Percentiles rank a stretch among this genome's conserved stretches.
These are phyloP conservation scores for Ethmia dodecea DNA, from an alignment of 2,888 invertebrate genomes.

Conservation along the genomic window DNA sequence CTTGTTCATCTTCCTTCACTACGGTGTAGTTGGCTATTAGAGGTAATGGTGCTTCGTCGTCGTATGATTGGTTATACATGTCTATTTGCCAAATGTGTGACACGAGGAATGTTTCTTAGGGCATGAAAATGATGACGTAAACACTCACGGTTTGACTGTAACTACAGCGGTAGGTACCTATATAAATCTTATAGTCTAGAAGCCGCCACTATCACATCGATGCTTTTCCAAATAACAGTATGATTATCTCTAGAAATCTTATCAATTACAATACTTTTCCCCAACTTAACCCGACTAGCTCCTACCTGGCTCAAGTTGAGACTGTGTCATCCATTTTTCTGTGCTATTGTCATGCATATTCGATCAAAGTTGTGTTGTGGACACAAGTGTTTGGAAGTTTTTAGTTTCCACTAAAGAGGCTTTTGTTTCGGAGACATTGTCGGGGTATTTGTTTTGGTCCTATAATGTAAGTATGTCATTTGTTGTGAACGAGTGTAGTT, in stretches of 20 bases:
- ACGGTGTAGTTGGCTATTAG: slow-evolving; percentile 60
- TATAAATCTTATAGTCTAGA: too few species aligned
- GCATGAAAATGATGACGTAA: too few species aligned
- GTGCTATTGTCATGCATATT: slow-evolving; percentile 71
- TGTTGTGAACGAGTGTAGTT: slow-evolving; percentile 5
- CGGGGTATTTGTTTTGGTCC: slow-evolving; percentile 25
- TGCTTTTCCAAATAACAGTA: too few species aligned
- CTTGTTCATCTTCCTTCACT: slow-evolving; percentile 56
- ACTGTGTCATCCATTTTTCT: slow-evolving; percentile 64
- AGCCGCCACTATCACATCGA: too few species aligned
- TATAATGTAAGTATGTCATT: slow-evolving; percentile 10
- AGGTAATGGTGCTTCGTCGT: slow-evolving; percentile 58
- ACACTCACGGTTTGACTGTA: too few species aligned
- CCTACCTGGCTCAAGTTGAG: slow-evolving; percentile 40
- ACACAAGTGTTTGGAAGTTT: slow-evolving; percentile 67
- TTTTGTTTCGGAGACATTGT: slow-evolving; percentile 35
- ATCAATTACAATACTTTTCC: too few species aligned
- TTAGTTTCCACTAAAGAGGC: slow-evolving; percentile 45
- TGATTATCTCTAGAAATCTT: too few species aligned
- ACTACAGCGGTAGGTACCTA: too few species aligned
- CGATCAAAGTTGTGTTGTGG: slow-evolving; percentile 66
- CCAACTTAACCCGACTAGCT: slow-evolving; percentile 30
- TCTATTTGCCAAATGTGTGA: too few species aligned
- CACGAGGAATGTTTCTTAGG: too few species aligned
- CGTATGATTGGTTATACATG: slow-evolving; percentile 60